Percentiles rank a stretch among this genome's conserved stretches.
phyloP scores from a whole-genome alignment of 1,140 invertebrate species.

The Oscheius sp. region DNA sequence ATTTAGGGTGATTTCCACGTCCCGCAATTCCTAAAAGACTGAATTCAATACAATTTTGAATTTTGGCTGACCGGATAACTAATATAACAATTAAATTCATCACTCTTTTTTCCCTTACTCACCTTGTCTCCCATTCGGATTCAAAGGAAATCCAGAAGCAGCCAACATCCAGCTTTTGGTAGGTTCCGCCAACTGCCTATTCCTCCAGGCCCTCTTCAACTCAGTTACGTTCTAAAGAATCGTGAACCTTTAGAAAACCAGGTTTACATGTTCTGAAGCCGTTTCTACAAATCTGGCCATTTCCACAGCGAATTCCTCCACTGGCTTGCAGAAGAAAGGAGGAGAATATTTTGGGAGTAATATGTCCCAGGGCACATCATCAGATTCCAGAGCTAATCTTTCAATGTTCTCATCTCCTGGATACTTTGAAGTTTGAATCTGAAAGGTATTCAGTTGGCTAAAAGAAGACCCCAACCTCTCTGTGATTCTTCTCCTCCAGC shows the following conservation, averaged over 20 bases:
- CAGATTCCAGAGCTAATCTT: background rate
- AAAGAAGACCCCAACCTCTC: background rate
- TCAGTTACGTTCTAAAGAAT: conserved; percentile 24
- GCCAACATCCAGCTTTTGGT: conserved; percentile 23
- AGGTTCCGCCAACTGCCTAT: conserved; percentile 8
- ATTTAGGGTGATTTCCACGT: conserved; percentile 35
- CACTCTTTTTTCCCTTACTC: background rate
- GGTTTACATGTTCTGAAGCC: conserved; percentile 22
- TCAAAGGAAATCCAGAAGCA: conserved; percentile 37
- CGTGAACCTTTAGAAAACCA: background rate
- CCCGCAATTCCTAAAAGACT: conserved; percentile 33
- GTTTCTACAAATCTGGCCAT: conserved; percentile 33
- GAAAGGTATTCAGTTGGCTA: background rate
- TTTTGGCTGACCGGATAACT: background rate
- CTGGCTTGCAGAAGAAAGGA: conserved; percentile 39
- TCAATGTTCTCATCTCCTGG: background rate
- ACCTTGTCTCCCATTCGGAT: conserved; percentile 40
- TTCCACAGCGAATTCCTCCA: conserved; percentile 30
- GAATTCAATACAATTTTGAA: background rate
- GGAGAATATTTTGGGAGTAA: conserved; percentile 38
- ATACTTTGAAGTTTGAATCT: background rate
- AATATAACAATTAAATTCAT: background rate
- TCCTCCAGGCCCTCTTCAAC: conserved; percentile 24
- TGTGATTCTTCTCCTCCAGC: background rate
- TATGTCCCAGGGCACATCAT: conserved; percentile 24